Conservation (phyloP, 2,797 vertebrate species). For the Myotis pilosus region DNA sequence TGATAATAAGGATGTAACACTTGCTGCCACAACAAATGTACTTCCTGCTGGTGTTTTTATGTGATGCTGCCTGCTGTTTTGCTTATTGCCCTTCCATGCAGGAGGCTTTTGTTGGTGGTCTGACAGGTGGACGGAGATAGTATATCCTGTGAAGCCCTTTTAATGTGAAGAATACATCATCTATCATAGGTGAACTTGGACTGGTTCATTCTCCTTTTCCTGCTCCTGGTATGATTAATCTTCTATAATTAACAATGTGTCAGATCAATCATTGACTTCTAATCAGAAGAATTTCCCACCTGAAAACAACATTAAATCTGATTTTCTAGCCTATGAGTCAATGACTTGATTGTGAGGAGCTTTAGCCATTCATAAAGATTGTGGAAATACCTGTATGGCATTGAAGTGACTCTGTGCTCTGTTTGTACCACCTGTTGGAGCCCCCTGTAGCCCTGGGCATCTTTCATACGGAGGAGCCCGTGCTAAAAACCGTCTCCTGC, state of each 20-base stretch:
- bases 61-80: constrained; percentile 47
- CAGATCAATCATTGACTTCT: constrained; percentile 56
- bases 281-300: constrained; percentile 57
- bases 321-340: neutral
- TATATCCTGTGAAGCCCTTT: constrained; percentile 37
- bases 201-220: constrained; percentile 47
- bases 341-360: neutral
- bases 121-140: constrained; percentile 41
- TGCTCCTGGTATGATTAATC: constrained; percentile 61
- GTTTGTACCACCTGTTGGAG: neutral
- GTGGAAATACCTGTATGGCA: neutral
- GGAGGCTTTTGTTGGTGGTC: neutral
- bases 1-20: constrained; percentile 73
- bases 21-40: constrained; percentile 70
- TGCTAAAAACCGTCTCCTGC: neutral
- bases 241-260: constrained; percentile 56
- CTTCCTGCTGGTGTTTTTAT: constrained; percentile 70
- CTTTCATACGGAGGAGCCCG: neutral
- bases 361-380: constrained; percentile 8
- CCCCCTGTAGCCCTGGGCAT: neutral
- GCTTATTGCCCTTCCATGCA: constrained; percentile 55
- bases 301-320: constrained; percentile 46
- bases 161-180: constrained; percentile 24
- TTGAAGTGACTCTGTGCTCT: neutral
- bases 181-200: constrained; percentile 35